Evolutionary conservation across 2,113 vertebrate genomes (phyloP), one percentile per base, ranked within the genome.

Genomic region (Mellivora capensis): DNA sequence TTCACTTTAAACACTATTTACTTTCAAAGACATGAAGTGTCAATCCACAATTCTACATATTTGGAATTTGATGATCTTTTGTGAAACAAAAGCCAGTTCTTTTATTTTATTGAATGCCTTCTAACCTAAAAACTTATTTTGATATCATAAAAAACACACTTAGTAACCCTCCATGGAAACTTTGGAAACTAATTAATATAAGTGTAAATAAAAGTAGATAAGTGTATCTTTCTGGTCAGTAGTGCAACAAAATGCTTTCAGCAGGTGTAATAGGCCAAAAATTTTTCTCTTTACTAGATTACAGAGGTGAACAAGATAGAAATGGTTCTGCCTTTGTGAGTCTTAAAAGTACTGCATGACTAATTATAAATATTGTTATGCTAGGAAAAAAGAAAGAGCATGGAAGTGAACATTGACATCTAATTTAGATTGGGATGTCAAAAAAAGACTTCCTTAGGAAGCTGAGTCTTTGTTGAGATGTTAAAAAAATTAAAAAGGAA

Each of bases 1-100:
- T 61, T 91, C n/a, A 95, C 7, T 96, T 88, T 93, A 91, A 97
- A 93, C 34, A 67, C 9, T 71, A 93, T 93, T 95, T 95, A 37
- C 79, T 94, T 96, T 97, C 74, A 91, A 95, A 97, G 37, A 39
- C 31, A 81, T 39, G 72, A 96, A 94, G 44, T 96, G 25, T 52
- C 62, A 87, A 42, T 76, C 42, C 31, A 83, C 61, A 82, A 82
- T 59, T 72, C 23, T 80, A 3, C 37, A 67, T 91, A 83, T 90
- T 89, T 94, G 80, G 52, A 91, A 96, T 77, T 87, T 7, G 71
- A 47, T 64, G 74, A 81, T 71, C 39, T 37, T 59, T 94, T 25
- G 82, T 83, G 5, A 96, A 93, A 93, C 67, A 94, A 64, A 74
- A 37, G 20, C 8, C 15, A 47, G 27, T 47, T 92, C 5, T 31